These are phyloP conservation scores for Eunapius fragilis DNA, from an alignment of 37 sponge, comb jelly and placozoan genomes.

Conservation along the genomic window DNA sequence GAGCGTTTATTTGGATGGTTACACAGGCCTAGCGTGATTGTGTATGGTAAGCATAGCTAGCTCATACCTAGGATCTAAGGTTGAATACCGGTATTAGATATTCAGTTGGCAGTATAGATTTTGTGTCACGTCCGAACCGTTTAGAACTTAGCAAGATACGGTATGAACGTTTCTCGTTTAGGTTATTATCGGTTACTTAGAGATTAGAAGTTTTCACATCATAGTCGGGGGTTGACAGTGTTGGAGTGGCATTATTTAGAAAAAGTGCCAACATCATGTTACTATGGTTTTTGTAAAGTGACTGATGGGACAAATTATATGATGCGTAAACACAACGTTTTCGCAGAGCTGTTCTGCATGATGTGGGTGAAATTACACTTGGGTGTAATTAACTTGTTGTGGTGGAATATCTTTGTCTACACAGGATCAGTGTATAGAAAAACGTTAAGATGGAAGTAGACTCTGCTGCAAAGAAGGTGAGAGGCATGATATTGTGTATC, in stretches of 20 bases:
- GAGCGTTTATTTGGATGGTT: background rate
- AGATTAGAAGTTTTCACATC: too few species aligned
- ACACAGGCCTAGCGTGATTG: background rate
- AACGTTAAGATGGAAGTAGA: conserved; percentile 51
- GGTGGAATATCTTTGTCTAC: background rate
- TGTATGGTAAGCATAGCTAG: too few species aligned
- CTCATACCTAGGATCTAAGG: too few species aligned
- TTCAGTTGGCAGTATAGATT: too few species aligned
- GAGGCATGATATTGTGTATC: background rate
- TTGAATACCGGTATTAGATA: too few species aligned
- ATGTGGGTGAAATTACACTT: too few species aligned
- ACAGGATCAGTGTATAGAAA: background rate
- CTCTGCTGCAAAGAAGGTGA: conserved; percentile 70
- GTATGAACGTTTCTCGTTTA: too few species aligned
- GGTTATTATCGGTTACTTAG: too few species aligned
- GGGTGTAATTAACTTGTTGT: background rate
- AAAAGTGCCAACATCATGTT: background rate
- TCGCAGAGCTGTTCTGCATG: background rate
- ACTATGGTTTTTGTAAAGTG: too few species aligned
- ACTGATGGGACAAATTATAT: too few species aligned
- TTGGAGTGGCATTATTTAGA: background rate
- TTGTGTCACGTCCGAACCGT: too few species aligned
- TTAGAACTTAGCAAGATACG: too few species aligned
- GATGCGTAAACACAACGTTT: background rate
- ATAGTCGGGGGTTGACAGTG: background rate